phyloP scores from a whole-genome alignment of 2,113 vertebrate genomes.

The Clarias batrachus region DNA sequence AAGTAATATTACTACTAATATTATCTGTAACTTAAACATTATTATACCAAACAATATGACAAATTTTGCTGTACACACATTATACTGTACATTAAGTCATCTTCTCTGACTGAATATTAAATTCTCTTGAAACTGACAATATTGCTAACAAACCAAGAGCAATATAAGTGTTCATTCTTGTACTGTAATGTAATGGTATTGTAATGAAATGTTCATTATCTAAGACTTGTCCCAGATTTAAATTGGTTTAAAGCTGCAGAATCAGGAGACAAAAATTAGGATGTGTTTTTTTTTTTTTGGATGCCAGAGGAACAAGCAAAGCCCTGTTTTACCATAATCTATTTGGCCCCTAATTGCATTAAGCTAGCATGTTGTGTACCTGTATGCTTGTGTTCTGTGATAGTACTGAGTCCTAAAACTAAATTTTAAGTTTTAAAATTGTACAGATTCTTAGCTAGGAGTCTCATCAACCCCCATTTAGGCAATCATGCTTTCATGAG shows the following conservation, averaged over 20 bases:
- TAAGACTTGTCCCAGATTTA: constrained; percentile 34
- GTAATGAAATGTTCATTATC: constrained; percentile 16
- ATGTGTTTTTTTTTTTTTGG: constrained; percentile 62
- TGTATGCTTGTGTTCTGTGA: constrained; percentile 31
- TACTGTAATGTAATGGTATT: constrained; percentile 35
- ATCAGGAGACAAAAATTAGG: constrained; percentile 73
- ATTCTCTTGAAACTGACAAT: background rate
- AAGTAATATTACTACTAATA: constrained; percentile 74
- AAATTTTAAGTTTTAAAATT: constrained; percentile 8
- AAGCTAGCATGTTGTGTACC: constrained; percentile 47
- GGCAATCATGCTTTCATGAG: background rate
- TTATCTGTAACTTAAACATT: background rate
- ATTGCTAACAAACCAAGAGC: background rate
- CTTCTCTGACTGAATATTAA: background rate
- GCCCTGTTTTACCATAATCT: constrained; percentile 65
- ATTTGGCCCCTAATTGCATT: constrained; percentile 68
- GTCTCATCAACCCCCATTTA: background rate
- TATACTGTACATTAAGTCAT: background rate
- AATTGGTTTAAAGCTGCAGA: constrained; percentile 65
- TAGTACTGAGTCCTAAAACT: background rate
- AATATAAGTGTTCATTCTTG: background rate
- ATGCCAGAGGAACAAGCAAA: constrained; percentile 59
- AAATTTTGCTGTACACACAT: background rate
- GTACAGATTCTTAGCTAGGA: background rate
- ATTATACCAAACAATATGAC: background rate